Percentiles rank a stretch among this genome's conserved stretches.
Conservation (phyloP, 2,113 vertebrate species). For the Nothocercus nigrocapillus region DNA sequence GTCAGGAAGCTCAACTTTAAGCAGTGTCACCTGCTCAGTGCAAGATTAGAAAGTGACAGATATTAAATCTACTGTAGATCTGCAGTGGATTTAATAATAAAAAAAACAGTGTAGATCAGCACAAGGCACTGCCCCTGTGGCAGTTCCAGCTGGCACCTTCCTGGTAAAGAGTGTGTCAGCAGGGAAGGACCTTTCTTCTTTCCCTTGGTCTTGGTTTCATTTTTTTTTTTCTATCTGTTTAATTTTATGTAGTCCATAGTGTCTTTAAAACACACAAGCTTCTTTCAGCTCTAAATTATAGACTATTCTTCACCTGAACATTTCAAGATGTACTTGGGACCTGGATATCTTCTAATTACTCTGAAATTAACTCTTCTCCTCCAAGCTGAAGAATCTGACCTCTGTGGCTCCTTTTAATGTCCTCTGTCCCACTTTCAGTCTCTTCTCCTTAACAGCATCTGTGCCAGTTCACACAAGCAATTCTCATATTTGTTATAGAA, state of each 20-base stretch:
- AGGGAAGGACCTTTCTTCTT: accelerated
- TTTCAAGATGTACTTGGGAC: not conserved
- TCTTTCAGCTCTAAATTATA: not conserved
- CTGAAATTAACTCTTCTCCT: not conserved
- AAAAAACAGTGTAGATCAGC: not conserved
- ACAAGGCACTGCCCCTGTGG: accelerated
- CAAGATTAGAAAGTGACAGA: accelerated
- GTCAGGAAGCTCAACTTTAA: not conserved
- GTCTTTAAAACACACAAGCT: not conserved
- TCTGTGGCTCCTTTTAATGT: not conserved
- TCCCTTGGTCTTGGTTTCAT: not conserved
- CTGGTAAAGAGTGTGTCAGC: accelerated
- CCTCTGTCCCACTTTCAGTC: not conserved
- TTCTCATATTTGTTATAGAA: not conserved
- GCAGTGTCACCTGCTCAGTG: not conserved
- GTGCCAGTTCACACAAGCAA: not conserved
- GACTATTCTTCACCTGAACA: not conserved
- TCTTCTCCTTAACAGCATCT: not conserved
- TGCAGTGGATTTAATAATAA: not conserved
- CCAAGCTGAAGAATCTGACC: not conserved
- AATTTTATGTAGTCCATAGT: not conserved
- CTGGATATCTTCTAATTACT: not conserved
- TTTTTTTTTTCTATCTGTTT: not conserved
- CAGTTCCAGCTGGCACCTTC: not conserved
- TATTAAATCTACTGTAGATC: not conserved